phyloP scores from a whole-genome alignment of 1,140 invertebrate genomes.

The Micrasema longulum region DNA sequence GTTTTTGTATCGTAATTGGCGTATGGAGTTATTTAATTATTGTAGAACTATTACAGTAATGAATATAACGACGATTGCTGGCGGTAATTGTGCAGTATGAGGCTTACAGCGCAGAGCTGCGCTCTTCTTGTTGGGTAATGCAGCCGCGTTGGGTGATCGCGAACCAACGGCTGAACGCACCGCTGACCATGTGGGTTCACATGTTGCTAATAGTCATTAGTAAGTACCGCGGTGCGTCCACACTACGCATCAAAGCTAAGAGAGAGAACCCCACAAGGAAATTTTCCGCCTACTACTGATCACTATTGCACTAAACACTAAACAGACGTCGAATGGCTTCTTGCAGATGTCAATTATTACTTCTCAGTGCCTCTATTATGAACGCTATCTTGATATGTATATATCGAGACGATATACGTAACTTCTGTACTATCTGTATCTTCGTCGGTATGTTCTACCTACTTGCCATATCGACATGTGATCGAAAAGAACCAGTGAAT shows the following conservation, averaged over 20 bases:
- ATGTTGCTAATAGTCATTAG: conserved; percentile 2
- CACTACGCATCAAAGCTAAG: too few relatives aligned
- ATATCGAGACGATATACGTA: too few relatives aligned
- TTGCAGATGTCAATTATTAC: background rate
- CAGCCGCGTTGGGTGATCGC: background rate
- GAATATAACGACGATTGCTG: background rate
- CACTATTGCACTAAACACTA: background rate
- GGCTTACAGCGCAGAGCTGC: background rate
- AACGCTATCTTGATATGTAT: too few relatives aligned
- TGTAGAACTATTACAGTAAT: conserved; percentile 22
- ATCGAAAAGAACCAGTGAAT: too few relatives aligned
- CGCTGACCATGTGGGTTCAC: conserved; percentile 10
- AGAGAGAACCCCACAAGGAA: too few relatives aligned
- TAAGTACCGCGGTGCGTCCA: background rate
- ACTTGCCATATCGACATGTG: too few relatives aligned
- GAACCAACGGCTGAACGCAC: background rate
- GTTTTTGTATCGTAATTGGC: conserved; percentile 24
- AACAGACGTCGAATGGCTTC: background rate
- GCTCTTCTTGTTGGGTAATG: background rate
- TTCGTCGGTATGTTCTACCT: too few relatives aligned
- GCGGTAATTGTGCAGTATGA: conserved; percentile 1
- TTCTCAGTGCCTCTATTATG: too few relatives aligned
- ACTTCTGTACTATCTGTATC: too few relatives aligned
- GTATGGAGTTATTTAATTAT: conserved; percentile 35
- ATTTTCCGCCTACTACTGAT: background rate